phyloP scores from a whole-genome alignment of 1,140 invertebrate genomes.

The Bombus superbus region DNA sequence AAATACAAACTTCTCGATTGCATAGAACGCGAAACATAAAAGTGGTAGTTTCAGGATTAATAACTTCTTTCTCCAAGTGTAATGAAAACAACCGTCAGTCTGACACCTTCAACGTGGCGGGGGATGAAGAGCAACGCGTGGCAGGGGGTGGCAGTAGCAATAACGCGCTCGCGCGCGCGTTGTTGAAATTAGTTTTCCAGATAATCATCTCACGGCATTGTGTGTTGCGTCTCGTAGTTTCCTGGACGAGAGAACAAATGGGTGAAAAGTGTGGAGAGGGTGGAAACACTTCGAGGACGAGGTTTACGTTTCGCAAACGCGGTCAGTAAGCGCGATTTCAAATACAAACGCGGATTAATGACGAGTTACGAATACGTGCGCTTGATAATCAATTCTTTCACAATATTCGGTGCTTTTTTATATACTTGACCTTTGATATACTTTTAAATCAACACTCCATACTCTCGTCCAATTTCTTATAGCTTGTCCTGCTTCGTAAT shows the following conservation, averaged over 20 bases:
- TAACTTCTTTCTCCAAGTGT: conserved; percentile 53
- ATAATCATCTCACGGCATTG: conserved; percentile 83
- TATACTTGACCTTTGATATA: not conserved
- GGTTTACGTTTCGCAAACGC: conserved; percentile 55
- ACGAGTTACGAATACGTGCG: conserved; percentile 70
- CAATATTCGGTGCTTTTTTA: conserved; percentile 57
- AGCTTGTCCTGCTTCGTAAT: not conserved
- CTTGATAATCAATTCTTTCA: conserved; percentile 79
- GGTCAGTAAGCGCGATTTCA: conserved; percentile 65
- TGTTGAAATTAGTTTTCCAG: conserved; percentile 83
- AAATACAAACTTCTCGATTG: not conserved
- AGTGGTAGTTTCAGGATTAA: conserved; percentile 2
- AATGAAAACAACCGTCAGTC: conserved; percentile 69
- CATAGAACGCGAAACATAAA: not conserved
- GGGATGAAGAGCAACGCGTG: conserved; percentile 52
- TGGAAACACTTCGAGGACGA: conserved; percentile 22
- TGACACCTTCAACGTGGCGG: conserved; percentile 43
- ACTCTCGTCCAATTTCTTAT: not conserved
- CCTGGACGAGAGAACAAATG: conserved; percentile 32
- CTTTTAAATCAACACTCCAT: not conserved
- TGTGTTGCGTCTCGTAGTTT: conserved; percentile 72
- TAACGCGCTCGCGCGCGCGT: conserved; percentile 73
- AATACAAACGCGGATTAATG: conserved; percentile 80
- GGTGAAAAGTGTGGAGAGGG: conserved; percentile 16
- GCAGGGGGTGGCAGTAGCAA: conserved; percentile 60